These are phyloP conservation scores for Nannoperca australis DNA, from an alignment of 2,797 vertebrate species.

Conservation along the genomic window DNA sequence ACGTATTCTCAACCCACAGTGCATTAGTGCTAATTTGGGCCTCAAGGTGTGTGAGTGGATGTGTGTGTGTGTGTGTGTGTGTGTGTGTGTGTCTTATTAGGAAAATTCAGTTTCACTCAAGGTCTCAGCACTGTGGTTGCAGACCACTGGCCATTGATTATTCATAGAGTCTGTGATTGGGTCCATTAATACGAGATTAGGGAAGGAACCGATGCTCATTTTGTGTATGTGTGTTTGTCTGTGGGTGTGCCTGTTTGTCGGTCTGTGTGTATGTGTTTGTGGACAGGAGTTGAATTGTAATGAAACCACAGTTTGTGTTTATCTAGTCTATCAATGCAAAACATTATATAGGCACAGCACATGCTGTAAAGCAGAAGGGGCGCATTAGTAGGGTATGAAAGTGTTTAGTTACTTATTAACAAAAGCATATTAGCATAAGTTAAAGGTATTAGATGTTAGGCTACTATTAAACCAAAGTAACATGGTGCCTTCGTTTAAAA, in stretches of 20 bases:
- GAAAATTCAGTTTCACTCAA: constrained; percentile 86
- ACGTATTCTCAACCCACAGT: constrained; percentile 81
- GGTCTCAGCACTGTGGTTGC: constrained; percentile 83
- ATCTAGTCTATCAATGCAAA: constrained; percentile 57
- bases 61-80: constrained; percentile 59
- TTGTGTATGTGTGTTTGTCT: constrained; percentile 52
- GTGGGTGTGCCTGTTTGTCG: constrained; percentile 16
- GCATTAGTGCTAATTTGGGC: constrained; percentile 85
- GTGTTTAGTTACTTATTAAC: constrained; percentile 37
- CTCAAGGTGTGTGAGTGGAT: constrained; percentile 72
- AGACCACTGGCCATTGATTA: constrained; percentile 88
- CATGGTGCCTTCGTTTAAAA: constrained; percentile 45
- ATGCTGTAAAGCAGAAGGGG: constrained; percentile 23
- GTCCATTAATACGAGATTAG: constrained; percentile 87
- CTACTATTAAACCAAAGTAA: constrained; percentile 28
- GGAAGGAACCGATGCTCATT: constrained; percentile 83
- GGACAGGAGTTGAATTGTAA: constrained; percentile 69
- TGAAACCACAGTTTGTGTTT: constrained; percentile 69
- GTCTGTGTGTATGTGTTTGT: constrained; percentile 38
- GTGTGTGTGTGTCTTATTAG: constrained; percentile 79
- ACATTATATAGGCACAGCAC: constrained; percentile 45
- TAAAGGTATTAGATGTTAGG: constrained; percentile 7
- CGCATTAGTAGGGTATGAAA: constrained; percentile 15
- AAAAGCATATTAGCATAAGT: constrained; percentile 22
- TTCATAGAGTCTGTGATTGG: constrained; percentile 88